Base-by-base conservation (phyloP, 2,888 invertebrate genomes). In the Drosophila nr. fundita region DNA sequence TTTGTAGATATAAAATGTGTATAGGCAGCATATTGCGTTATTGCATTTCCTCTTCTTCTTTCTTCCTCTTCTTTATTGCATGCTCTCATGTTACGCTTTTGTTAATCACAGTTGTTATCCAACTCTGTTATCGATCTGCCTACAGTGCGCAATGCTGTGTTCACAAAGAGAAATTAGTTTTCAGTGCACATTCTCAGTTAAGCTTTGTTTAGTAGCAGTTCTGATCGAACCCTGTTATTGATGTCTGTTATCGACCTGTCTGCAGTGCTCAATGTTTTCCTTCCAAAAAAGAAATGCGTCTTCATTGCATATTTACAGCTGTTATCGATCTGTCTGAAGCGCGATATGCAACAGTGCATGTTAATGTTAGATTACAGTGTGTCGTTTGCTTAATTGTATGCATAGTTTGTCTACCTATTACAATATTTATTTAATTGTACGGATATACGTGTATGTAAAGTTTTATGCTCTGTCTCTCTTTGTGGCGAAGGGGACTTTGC, bases 381-480 rank as follows among this genome's bases (percentile, higher is more conserved):
- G 45, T 45, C 24, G 8, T 24, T 45, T 45, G 15, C 21, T 15
- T 24, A 45, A 24, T 45, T 4, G 1, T 45, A 45, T 45, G 24
- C 45, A 45, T 24, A 45, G 24, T 24, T 45, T 24, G 8, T 24
- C 45, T 15, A 15, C 15, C 15, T 24, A 15, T 15, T 24, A 8
- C 15, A 45, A 45, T 45, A 45, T 24, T 15, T 45, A 45, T 45
- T 45, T 24, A 24, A 24, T 13, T 24, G 7, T 45, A 24, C 45
- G 45, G 21, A 45, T 45, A 45, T 45, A 45, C 21, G 21, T 45
- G 15, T 45, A 24, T 58, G 11, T 40, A 59, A 58, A 64, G 32
- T 52, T 72, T 48, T 49, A 30, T n/a, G 29, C 2, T 32, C 32
- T 60, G 45, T 48, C 55, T 11, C 42, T 30, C 13, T 54, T 79